These are phyloP conservation scores for Lysandra coridon DNA, from an alignment of 2,888 invertebrate genomes.

Conservation along the genomic window DNA sequence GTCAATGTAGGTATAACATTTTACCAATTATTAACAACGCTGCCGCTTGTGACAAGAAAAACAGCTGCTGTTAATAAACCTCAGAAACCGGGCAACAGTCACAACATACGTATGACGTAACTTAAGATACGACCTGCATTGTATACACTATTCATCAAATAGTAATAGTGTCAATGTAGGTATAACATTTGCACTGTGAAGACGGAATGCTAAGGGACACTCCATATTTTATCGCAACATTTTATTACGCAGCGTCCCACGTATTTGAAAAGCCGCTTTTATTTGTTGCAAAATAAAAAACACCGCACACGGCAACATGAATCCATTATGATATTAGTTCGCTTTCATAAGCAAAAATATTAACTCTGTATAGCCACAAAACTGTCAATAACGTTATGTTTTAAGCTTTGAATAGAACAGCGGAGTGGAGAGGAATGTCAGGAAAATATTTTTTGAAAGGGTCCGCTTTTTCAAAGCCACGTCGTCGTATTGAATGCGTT, in stretches of 20 bases:
- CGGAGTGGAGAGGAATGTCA: slow-evolving; percentile 69
- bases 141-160: not conserved
- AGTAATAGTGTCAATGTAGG: not conserved
- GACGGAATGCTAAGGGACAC: not conserved
- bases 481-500: slow-evolving; percentile 80
- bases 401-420: slow-evolving; percentile 61
- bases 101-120: not conserved
- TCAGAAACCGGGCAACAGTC: too few relatives aligned
- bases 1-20: not conserved
- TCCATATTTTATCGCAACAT: not conserved
- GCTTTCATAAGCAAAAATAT: slow-evolving; percentile 34
- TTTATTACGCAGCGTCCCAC: not conserved
- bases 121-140: not conserved
- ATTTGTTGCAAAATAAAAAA: slow-evolving; percentile 31
- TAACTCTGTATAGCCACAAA: slow-evolving; percentile 39
- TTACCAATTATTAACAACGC: too few relatives aligned
- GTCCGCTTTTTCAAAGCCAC: slow-evolving; percentile 75
- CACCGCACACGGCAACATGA: slow-evolving; percentile 26
- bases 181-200: not conserved
- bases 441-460: slow-evolving; percentile 74
- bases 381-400: slow-evolving; percentile 48
- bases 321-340: slow-evolving; percentile 36
- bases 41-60: too few relatives aligned
- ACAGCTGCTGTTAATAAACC: too few relatives aligned
- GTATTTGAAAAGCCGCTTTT: slow-evolving; percentile 20